Evolutionary conservation across 2,888 invertebrate species (phyloP).

Genomic region (Perithous albicinctus): DNA sequence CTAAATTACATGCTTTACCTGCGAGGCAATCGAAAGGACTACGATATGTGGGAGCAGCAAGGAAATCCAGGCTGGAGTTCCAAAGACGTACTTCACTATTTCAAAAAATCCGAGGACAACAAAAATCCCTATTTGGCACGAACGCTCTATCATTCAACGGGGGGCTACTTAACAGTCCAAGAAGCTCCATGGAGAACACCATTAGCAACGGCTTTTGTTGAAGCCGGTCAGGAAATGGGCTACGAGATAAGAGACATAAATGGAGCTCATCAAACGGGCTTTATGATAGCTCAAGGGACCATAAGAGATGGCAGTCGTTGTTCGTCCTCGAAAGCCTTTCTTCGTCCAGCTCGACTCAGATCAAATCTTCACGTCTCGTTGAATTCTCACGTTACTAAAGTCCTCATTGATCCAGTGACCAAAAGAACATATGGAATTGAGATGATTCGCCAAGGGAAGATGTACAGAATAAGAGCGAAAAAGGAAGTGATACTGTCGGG

Average conservation of each 20-base stretch:
- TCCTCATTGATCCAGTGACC: constrained; percentile 85
- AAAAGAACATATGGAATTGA: constrained; percentile 94
- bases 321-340: constrained; percentile 94
- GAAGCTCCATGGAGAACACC: constrained; percentile 96
- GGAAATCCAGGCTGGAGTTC: constrained; percentile 96
- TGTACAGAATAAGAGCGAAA: constrained; percentile 90
- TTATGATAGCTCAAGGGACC: constrained; percentile 95
- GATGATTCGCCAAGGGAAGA: constrained; percentile 90
- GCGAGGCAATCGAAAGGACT: constrained; percentile 95
- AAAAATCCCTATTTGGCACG: constrained; percentile 92
- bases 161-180: constrained; percentile 93
- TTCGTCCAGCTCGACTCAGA: constrained; percentile 92
- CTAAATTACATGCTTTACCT: constrained; percentile 97
- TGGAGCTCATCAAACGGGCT: constrained; percentile 94
- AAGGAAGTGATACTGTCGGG: constrained; percentile 96
- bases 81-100: constrained; percentile 92
- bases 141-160: constrained; percentile 92
- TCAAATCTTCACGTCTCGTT: constrained; percentile 94
- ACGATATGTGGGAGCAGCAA: constrained; percentile 94
- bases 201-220: constrained; percentile 92
- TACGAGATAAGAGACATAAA: constrained; percentile 95
- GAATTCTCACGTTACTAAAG: constrained; percentile 90
- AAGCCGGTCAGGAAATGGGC: constrained; percentile 93
- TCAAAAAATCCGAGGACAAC: constrained; percentile 96
- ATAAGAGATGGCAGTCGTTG: constrained; percentile 92